Evolutionary conservation across 2,888 invertebrate genomes (phyloP).

Genomic region (Callyntrura sp.): DNA sequence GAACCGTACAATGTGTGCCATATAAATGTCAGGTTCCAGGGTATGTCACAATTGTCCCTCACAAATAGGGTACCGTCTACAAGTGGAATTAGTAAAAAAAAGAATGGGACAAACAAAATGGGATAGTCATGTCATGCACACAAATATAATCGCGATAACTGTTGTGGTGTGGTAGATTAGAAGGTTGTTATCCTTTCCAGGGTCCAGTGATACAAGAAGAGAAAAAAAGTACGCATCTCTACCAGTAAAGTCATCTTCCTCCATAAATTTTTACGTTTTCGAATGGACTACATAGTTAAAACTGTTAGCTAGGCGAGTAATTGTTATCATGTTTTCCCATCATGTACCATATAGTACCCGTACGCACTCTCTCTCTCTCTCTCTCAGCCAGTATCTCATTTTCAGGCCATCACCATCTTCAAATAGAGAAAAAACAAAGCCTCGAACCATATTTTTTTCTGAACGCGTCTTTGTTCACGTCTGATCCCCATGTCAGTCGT

Average conservation of each 20-base stretch:
- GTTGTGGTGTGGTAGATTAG: slow-evolving; percentile 42
- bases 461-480: slow-evolving; percentile 55
- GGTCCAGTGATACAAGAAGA: neutral
- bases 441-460: slow-evolving; percentile 54
- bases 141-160: slow-evolving; percentile 59
- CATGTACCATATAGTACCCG: slow-evolving; percentile 73
- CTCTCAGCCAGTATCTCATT: neutral
- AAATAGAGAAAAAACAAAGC: slow-evolving; percentile 59
- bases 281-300: slow-evolving; percentile 29
- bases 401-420: slow-evolving; percentile 8
- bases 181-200: neutral
- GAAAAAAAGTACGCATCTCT: neutral
- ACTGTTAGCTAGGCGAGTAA: slow-evolving; percentile 14
- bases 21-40: too few relatives aligned
- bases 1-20: too few relatives aligned
- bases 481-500: slow-evolving; percentile 65
- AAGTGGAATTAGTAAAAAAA: slow-evolving; percentile 34
- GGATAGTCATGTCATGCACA: slow-evolving; percentile 67
- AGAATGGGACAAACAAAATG: slow-evolving; percentile 39
- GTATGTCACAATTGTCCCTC: too few relatives aligned
- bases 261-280: neutral
- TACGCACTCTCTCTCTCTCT: neutral
- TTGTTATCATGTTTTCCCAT: slow-evolving; percentile 71
- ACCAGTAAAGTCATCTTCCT: neutral
- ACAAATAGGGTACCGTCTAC: too few relatives aligned